These are phyloP conservation scores for Isaurus tuberculatus DNA, from an alignment of 92 coral and sea anemone genomes.

Conservation along the genomic window DNA sequence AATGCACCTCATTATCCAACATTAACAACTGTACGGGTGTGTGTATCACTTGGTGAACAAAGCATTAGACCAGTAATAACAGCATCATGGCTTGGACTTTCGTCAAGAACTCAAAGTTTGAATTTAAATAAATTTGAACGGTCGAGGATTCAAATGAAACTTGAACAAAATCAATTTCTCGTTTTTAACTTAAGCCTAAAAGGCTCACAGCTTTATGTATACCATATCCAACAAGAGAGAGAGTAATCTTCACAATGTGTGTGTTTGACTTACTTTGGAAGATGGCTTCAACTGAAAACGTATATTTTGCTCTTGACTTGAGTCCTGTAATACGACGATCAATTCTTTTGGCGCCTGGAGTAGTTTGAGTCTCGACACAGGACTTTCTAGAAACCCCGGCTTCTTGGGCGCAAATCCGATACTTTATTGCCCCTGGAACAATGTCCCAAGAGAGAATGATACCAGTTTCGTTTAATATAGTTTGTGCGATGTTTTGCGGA, in stretches of 20 bases:
- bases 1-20: too few relatives aligned
- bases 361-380: background rate
- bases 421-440: background rate
- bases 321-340: background rate
- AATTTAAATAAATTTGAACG: too few relatives aligned
- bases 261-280: background rate
- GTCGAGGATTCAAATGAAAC: background rate
- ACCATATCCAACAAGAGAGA: too few relatives aligned
- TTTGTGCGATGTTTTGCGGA: background rate
- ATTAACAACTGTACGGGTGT: too few relatives aligned
- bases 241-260: background rate
- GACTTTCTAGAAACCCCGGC: background rate
- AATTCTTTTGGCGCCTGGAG: background rate
- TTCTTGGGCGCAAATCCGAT: background rate
- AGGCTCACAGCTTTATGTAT: too few relatives aligned
- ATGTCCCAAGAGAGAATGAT: background rate
- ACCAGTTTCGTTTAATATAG: background rate
- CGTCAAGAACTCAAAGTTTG: too few relatives aligned
- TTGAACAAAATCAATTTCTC: too few relatives aligned
- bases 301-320: background rate
- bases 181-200: too few relatives aligned
- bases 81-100: too few relatives aligned
- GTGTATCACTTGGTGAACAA: too few relatives aligned
- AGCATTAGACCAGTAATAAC: too few relatives aligned
- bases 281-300: background rate